Conservation (phyloP, 2,113 vertebrate genomes). For the Chloropsis hardwickii region DNA sequence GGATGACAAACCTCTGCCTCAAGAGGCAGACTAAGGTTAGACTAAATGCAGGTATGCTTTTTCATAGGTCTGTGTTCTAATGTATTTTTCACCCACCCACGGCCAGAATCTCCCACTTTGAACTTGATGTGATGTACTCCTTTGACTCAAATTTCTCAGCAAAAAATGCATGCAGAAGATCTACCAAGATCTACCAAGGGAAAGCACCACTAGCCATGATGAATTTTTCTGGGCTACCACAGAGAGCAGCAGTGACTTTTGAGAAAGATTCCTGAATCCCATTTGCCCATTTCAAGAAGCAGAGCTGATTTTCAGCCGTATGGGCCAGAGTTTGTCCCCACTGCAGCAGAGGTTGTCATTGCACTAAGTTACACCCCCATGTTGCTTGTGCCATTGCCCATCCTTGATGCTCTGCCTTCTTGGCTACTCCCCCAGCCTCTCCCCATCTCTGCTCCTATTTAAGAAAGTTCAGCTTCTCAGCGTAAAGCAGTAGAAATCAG, state of each 20-base stretch:
- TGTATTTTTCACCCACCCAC: not conserved
- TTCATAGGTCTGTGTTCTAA: not conserved
- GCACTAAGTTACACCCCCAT: not conserved
- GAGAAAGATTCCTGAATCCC: not conserved
- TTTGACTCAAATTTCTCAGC: not conserved
- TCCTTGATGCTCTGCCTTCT: not conserved
- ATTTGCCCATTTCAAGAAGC: not conserved
- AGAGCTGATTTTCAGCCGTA: not conserved
- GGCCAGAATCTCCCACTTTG: not conserved
- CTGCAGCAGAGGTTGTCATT: not conserved
- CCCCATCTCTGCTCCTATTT: not conserved
- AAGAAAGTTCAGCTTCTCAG: not conserved
- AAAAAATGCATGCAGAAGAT: not conserved
- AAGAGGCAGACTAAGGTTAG: not conserved
- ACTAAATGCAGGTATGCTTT: not conserved
- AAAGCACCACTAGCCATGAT: not conserved
- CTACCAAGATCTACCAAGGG: not conserved
- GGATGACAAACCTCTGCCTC: not conserved
- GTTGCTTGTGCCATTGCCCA: not conserved
- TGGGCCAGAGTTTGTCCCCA: not conserved
- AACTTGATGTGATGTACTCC: not conserved
- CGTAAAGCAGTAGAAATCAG: not conserved
- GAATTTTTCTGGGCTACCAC: not conserved
- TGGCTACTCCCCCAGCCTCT: not conserved
- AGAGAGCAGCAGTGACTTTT: not conserved